Evolutionary conservation across 2,113 vertebrate species (phyloP).

Genomic region (Paramisgurnus dabryanus): DNA sequence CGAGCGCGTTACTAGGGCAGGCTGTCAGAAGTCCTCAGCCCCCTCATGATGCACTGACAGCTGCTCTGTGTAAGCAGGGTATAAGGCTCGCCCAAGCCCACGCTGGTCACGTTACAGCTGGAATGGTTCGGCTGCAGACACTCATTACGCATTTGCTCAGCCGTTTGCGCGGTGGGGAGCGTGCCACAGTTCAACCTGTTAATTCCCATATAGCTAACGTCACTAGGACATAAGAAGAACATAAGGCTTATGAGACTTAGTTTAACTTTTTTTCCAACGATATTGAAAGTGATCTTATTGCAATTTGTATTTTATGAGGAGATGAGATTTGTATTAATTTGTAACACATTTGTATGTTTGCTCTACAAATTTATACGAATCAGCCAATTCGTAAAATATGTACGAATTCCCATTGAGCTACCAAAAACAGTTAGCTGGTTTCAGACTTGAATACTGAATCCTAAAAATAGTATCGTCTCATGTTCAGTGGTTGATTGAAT

Average conservation of each 20-base stretch:
- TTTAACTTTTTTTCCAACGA: not conserved
- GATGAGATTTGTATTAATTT: too few relatives aligned
- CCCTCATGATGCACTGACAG: conserved; percentile 59
- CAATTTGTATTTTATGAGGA: too few relatives aligned
- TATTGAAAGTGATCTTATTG: too few relatives aligned
- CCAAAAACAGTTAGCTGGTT: too few relatives aligned
- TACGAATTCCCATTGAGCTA: too few relatives aligned
- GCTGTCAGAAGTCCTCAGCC: conserved; percentile 72
- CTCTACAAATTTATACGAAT: too few relatives aligned
- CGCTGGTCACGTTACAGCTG: conserved; percentile 40
- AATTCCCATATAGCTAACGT: not conserved
- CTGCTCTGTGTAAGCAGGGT: conserved; percentile 59
- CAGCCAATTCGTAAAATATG: too few relatives aligned
- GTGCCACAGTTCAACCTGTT: conserved; percentile 8
- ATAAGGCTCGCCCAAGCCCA: conserved; percentile 48
- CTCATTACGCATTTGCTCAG: conserved; percentile 16
- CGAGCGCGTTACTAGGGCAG: conserved; percentile 46
- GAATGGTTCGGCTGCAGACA: conserved; percentile 36
- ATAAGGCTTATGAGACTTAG: not conserved
- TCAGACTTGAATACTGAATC: too few relatives aligned
- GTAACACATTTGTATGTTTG: too few relatives aligned
- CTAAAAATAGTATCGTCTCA: too few relatives aligned
- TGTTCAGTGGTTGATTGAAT: not conserved
- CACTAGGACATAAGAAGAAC: not conserved
- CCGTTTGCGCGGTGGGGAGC: conserved; percentile 19